A percentile compares a stretch with the other conserved stretches of the same genome.
phyloP scores from a whole-genome alignment of 2,113 vertebrate species.

The Archilochus colubris region DNA sequence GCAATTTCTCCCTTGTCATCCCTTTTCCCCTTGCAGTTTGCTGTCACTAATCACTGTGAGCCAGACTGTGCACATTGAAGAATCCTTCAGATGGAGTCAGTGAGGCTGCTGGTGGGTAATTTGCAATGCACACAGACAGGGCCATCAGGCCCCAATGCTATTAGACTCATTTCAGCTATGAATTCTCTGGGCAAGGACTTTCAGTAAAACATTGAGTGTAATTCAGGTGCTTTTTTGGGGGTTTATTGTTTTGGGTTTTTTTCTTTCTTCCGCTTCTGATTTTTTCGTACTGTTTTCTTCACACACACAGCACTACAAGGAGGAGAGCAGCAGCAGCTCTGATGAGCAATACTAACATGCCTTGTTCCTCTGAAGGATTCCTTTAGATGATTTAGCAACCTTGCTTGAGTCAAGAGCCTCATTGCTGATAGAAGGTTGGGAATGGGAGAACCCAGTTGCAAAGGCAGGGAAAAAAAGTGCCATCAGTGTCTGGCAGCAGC shows the following conservation, averaged over 20 bases:
- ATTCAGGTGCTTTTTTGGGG: not conserved
- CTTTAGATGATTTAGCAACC: not conserved
- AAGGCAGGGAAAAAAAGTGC: not conserved
- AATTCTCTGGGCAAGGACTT: not conserved
- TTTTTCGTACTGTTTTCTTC: not conserved
- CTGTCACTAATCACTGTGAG: not conserved
- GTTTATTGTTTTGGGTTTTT: too few species aligned
- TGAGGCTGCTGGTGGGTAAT: slow-evolving; percentile 29
- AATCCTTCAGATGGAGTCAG: not conserved
- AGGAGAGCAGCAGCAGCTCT: not conserved
- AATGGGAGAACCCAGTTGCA: not conserved
- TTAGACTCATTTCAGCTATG: not conserved
- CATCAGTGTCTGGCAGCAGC: not conserved
- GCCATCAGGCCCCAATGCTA: not conserved
- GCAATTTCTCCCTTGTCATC: slow-evolving; percentile 7
- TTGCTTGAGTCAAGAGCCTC: not conserved
- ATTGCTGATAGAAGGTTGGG: not conserved
- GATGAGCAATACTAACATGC: not conserved
- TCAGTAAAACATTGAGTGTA: not conserved
- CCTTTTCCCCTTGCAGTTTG: not conserved
- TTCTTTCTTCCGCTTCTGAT: not conserved
- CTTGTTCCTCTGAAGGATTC: not conserved
- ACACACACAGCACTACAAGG: not conserved
- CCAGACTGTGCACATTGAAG: not conserved
- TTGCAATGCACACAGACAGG: not conserved